Evolutionary conservation across 2,888 invertebrate species (phyloP), one percentile per base, ranked within the genome.

Genomic region (Drosophila sordidula): DNA sequence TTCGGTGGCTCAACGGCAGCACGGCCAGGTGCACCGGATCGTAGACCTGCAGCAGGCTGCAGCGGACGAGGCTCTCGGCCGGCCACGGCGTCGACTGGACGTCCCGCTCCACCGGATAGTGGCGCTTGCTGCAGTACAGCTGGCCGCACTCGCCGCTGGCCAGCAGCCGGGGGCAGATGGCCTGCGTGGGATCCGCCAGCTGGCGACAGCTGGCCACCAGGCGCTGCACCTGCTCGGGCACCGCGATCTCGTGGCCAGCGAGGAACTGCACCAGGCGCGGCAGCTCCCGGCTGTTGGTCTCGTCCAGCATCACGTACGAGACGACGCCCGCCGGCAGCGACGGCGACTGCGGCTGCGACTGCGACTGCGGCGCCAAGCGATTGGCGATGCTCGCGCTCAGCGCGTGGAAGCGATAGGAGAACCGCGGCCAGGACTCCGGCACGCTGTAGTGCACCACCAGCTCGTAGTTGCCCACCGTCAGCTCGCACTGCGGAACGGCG

Each of bases 371-470:
- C 18, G 18, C 18, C 5, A 88, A 38, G 25, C 6, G 47, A 46
- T 86, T 83, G 0, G 3, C 5, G 4, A 88, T 71, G 4, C 25
- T 58, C 5, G 50, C 68, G 8, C 52, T 38, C 41, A 83, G 6
- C 4, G 41, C 44, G 8, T 55, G 52, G 11, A 82, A 82, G 6
- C 88, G 80, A 2, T 39, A 0, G 0, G 49, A 11, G 36, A 82
- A 86, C 49, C 44, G 56, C 0, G 61, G 9, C 82, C 82, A 82
- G 1, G 55, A 50, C 0, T 38, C 22, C 0, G 88, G 77, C 2
- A 87, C 14, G 9, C 70, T 74, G 8, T 12, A 82, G 57, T 82
- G 86, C 1, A 82, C 26, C 6, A 82, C 26, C 0, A 70, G 36
- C 8, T 87, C 67, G 6, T 63, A 61, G 25, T 76, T 72, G 1